Conservation (phyloP, 37 sponge, comb jelly and placozoan species). For the Axinella damicornis region DNA sequence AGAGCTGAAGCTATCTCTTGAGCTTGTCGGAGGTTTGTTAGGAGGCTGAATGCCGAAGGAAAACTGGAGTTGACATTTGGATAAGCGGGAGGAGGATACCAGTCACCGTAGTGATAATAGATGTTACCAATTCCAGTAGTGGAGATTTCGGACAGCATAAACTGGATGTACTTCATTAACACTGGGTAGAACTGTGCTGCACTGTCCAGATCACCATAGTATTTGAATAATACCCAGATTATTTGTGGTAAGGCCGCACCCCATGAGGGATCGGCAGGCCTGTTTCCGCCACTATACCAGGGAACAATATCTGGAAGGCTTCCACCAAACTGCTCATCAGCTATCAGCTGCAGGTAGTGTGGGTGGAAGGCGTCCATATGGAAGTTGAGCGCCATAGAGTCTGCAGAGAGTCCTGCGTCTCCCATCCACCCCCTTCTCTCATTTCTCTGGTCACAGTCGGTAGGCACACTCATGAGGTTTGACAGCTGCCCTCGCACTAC, state of each 20-base stretch:
- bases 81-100: conserved; percentile 73
- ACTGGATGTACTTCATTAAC: conserved; percentile 25
- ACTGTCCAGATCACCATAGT: conserved; percentile 24
- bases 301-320: conserved; percentile 79
- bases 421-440: conserved; percentile 87
- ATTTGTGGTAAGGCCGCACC: conserved; percentile 73
- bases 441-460: conserved; percentile 76
- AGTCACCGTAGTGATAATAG: conserved; percentile 73
- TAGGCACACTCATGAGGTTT: conserved; percentile 77
- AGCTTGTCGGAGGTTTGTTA: conserved; percentile 43
- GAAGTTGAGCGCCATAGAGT: conserved; percentile 70
- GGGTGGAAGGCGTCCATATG: conserved; percentile 53
- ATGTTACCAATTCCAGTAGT: conserved; percentile 46
- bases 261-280: conserved; percentile 85
- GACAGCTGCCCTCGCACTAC: conserved; percentile 63
- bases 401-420: conserved; percentile 74
- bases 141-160: conserved; percentile 44
- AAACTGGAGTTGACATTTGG: conserved; percentile 41
- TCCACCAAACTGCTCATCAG: conserved; percentile 51
- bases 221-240: conserved; percentile 43
- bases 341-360: conserved; percentile 49
- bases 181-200: conserved; percentile 22
- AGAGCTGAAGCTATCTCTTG: conserved; percentile 47
- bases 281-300: conserved; percentile 54
- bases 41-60: conserved; percentile 66